A percentile compares a stretch with the other conserved stretches of the same genome.
Evolutionary conservation across 23 tunicate genomes (phyloP).

Genomic region (Oikopleura dioica): DNA sequence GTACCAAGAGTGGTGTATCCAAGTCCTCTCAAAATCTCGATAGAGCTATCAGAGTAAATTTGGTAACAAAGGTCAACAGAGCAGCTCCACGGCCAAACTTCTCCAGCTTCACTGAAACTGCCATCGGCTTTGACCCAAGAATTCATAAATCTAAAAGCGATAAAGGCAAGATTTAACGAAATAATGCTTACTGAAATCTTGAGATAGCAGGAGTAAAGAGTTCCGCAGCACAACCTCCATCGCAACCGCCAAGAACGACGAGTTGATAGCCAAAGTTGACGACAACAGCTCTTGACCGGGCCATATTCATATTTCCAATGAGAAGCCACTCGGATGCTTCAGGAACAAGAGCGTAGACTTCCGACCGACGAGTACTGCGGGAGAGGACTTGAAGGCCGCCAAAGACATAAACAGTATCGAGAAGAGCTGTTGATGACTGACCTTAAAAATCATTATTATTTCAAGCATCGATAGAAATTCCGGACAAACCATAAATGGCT

Average conservation of each 20-base stretch:
- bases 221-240: slow-evolving; percentile 5
- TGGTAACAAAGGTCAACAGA: background rate
- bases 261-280: slow-evolving; percentile 8
- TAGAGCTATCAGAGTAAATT: background rate
- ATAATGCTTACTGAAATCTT: background rate
- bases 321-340: background rate
- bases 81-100: background rate
- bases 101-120: slow-evolving; percentile 12
- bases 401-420: slow-evolving; percentile 8
- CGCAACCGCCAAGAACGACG: background rate
- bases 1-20: slow-evolving; percentile 2
- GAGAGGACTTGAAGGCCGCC: background rate
- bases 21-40: background rate
- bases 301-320: background rate
- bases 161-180: background rate
- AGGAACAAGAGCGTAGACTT: background rate
- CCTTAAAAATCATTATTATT: background rate
- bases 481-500: background rate
- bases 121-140: slow-evolving; percentile 1
- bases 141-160: background rate
- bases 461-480: background rate
- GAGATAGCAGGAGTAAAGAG: background rate
- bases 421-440: background rate
- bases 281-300: slow-evolving; percentile 2
- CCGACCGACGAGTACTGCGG: background rate